Evolutionary conservation across 1,140 invertebrate species (phyloP).

Genomic region (Sitophilus oryzae): DNA sequence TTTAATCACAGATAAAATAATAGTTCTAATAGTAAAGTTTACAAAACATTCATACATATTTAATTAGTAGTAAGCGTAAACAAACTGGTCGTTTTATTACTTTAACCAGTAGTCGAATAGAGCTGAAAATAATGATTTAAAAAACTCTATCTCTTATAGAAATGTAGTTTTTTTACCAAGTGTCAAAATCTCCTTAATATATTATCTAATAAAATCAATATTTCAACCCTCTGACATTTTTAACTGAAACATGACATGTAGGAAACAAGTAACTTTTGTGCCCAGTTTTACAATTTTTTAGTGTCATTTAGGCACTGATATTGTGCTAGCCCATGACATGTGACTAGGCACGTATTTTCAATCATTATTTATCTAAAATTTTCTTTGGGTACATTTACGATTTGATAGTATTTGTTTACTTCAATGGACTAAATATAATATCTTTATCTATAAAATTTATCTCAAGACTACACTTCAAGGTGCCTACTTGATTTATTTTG

Average conservation of each 20-base stretch:
- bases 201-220: no score
- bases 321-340: not conserved
- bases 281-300: no score
- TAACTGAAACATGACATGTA: not conserved
- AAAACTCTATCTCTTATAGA: not conserved
- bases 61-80: constrained; percentile 19
- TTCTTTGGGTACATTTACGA: not conserved
- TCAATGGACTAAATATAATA: not conserved
- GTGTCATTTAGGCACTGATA: no score
- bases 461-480: not conserved
- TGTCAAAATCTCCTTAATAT: no score
- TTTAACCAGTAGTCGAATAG: not conserved
- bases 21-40: constrained; percentile 14
- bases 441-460: not conserved
- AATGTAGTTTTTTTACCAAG: not conserved
- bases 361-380: not conserved
- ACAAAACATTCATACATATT: constrained; percentile 15
- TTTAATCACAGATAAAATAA: constrained; percentile 22
- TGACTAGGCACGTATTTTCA: not conserved
- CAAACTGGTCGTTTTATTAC: constrained; percentile 9
- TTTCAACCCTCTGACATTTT: not conserved
- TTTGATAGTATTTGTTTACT: not conserved
- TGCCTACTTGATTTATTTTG: not conserved
- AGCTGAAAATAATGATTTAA: not conserved
- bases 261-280: not conserved